These are phyloP conservation scores for Phenacoccus solenopsis DNA, from an alignment of 1,140 invertebrate genomes.

Conservation along the genomic window DNA sequence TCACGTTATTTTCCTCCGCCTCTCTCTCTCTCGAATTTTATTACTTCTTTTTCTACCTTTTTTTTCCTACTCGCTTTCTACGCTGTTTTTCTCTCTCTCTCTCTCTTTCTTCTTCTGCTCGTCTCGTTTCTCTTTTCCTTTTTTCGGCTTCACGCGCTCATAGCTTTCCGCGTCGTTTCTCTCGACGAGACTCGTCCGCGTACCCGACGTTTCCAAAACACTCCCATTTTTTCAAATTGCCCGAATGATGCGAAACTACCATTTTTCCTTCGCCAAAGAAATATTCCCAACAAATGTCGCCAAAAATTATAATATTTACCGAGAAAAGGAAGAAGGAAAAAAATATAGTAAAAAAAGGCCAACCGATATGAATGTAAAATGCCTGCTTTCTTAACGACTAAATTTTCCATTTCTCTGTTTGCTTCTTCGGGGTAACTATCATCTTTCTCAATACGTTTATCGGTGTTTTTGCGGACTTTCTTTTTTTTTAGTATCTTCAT, in stretches of 20 bases:
- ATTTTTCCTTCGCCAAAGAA: neutral
- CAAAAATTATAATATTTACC: neutral
- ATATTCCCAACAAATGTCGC: neutral
- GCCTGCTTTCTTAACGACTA: too few relatives aligned
- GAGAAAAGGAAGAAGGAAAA: too few relatives aligned
- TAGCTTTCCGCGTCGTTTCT: constrained; percentile 8
- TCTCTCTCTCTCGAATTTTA: neutral
- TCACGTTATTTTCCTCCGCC: neutral
- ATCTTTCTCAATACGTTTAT: too few relatives aligned
- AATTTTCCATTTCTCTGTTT: too few relatives aligned
- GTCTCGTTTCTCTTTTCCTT: constrained; percentile 8
- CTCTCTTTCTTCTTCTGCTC: constrained; percentile 5
- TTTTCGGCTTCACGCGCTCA: neutral
- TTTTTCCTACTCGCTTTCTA: too few relatives aligned
- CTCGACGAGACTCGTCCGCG: too few relatives aligned
- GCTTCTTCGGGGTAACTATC: too few relatives aligned
- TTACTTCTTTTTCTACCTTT: neutral
- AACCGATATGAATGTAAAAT: neutral
- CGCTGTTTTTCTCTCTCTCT: neutral
- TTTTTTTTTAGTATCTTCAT: too few relatives aligned
- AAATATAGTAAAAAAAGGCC: neutral
- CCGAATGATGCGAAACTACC: neutral
- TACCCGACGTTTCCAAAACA: too few relatives aligned
- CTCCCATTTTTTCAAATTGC: neutral
- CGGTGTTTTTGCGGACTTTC: too few relatives aligned